A percentile compares a stretch with the other conserved stretches of the same genome.
These are phyloP conservation scores for Bettongia penicillata DNA, from an alignment of 2,113 vertebrate genomes.

Conservation along the genomic window DNA sequence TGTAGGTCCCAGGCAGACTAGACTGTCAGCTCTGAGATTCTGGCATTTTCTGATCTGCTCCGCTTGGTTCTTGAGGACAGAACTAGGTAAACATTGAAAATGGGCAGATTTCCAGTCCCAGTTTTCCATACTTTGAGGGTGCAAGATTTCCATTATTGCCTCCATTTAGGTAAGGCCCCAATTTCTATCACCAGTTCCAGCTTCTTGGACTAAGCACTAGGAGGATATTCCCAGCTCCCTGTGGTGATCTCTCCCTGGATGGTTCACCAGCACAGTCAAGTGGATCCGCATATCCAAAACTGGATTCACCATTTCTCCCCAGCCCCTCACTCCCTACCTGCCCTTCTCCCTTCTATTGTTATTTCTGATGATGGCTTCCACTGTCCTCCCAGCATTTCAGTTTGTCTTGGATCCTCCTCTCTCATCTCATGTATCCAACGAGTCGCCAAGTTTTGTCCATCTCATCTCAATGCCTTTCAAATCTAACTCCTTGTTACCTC, in stretches of 20 bases:
- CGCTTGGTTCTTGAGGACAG: neutral
- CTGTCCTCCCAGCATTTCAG: neutral
- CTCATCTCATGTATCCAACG: neutral
- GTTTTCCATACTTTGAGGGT: neutral
- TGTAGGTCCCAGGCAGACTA: neutral
- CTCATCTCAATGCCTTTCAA: neutral
- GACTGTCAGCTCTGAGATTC: neutral
- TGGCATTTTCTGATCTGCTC: neutral
- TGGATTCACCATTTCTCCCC: neutral
- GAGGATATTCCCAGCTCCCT: neutral
- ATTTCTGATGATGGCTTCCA: neutral
- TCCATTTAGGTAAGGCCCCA: neutral
- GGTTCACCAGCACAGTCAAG: neutral
- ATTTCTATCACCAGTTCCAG: neutral
- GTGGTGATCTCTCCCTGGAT: neutral
- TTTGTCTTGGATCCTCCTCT: neutral
- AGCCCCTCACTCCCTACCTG: neutral
- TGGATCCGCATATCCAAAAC: neutral
- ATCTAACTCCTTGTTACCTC: neutral
- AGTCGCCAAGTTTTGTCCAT: neutral
- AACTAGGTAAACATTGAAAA: neutral
- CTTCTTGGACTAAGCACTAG: too few species aligned
- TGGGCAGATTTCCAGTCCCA: neutral
- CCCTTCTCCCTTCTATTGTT: neutral
- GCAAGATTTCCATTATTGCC: neutral